phyloP scores from a whole-genome alignment of 2,113 vertebrate species.

The Upupa epops region DNA sequence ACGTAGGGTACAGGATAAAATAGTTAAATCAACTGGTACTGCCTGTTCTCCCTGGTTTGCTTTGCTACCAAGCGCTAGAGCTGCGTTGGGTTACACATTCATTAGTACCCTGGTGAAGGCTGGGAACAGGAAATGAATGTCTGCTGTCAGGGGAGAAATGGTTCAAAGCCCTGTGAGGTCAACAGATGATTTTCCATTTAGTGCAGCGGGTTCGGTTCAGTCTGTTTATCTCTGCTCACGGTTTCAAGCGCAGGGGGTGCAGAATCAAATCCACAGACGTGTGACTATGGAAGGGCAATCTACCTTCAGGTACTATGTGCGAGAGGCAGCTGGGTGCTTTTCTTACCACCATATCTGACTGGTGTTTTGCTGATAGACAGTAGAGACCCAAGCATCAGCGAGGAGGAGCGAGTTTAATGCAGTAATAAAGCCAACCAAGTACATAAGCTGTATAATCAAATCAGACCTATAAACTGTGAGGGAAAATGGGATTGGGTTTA shows the following conservation, averaged over 20 bases:
- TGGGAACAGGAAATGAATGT: slow-evolving; percentile 50
- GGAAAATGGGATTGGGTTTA: slow-evolving; percentile 3
- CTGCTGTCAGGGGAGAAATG: slow-evolving; percentile 11
- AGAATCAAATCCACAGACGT: not conserved
- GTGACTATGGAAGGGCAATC: not conserved
- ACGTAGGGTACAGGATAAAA: not conserved
- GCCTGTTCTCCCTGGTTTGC: not conserved
- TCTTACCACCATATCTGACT: not conserved
- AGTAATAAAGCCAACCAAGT: slow-evolving; percentile 46
- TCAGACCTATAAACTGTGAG: slow-evolving; percentile 19
- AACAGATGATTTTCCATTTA: slow-evolving; percentile 28
- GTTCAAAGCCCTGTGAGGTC: slow-evolving; percentile 3
- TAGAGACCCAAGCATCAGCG: not conserved
- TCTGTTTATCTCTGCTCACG: slow-evolving; percentile 11
- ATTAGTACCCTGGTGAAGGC: slow-evolving; percentile 1
- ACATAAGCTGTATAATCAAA: slow-evolving; percentile 55
- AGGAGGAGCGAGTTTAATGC: not conserved
- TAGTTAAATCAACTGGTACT: not conserved
- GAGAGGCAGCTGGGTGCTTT: not conserved
- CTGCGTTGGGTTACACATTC: not conserved
- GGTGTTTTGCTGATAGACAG: not conserved
- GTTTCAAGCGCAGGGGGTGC: not conserved
- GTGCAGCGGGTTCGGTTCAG: not conserved
- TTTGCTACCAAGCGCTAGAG: not conserved
- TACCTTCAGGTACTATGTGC: not conserved